Evolutionary conservation across 2,113 vertebrate species (phyloP).

Genomic region (Takifugu flavidus): DNA sequence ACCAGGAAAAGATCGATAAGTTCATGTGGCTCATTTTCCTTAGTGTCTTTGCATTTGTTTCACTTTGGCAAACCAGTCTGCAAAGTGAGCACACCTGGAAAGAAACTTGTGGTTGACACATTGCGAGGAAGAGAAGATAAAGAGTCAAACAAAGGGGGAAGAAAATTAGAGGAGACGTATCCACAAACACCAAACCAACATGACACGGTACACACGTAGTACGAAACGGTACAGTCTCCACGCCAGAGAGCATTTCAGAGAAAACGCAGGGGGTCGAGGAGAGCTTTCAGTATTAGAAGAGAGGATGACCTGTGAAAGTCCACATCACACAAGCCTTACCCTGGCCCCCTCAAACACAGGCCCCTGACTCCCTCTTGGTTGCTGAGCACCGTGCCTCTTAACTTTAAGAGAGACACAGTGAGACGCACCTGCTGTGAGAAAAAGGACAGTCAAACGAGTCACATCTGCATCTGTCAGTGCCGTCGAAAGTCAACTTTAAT

Average conservation of each 20-base stretch:
- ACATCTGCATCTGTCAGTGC: constrained; percentile 5
- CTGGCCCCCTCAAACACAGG: constrained; percentile 85
- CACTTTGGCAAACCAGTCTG: constrained; percentile 72
- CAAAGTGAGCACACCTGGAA: constrained; percentile 88
- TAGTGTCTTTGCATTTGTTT: constrained; percentile 58
- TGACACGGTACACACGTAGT: constrained; percentile 69
- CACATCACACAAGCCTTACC: constrained; percentile 94
- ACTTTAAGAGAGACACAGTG: constrained; percentile 93
- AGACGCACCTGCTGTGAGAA: constrained; percentile 94
- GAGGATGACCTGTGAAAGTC: constrained; percentile 74
- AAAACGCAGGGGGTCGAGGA: constrained; percentile 68
- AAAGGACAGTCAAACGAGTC: constrained; percentile 84
- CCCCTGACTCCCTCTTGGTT: constrained; percentile 75
- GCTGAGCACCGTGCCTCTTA: constrained; percentile 82
- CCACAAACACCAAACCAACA: constrained; percentile 74
- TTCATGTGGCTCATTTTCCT: constrained; percentile 40
- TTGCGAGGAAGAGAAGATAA: constrained; percentile 80
- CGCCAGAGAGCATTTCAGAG: constrained; percentile 59
- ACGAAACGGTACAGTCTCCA: constrained; percentile 62
- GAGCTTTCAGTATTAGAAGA: constrained; percentile 74
- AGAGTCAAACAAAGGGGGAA: constrained; percentile 67
- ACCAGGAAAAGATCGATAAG: constrained; percentile 52
- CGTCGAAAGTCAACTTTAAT: no score
- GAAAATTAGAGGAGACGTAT: constrained; percentile 72
- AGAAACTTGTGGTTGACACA: constrained; percentile 92